Evolutionary conservation across 2,888 invertebrate species (phyloP).

Genomic region (Trachelus tabidus): DNA sequence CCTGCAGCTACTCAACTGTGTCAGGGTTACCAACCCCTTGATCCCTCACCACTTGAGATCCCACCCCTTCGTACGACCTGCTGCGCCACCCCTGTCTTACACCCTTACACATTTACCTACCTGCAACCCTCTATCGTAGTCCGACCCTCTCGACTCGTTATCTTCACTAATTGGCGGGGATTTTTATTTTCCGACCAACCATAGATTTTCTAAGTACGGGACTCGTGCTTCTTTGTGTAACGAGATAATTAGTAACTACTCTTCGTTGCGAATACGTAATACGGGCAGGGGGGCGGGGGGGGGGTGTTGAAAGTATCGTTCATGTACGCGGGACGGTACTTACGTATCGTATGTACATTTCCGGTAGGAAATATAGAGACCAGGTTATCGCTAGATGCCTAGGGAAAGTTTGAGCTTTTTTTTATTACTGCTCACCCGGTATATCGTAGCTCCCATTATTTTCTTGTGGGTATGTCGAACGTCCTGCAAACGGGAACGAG

Average conservation of each 20-base stretch:
- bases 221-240: slow-evolving; percentile 29
- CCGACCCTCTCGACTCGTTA: slow-evolving; percentile 38
- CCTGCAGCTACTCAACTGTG: slow-evolving; percentile 50
- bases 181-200: slow-evolving; percentile 30
- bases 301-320: not conserved
- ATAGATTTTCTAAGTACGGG: slow-evolving; percentile 20
- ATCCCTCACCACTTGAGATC: slow-evolving; percentile 15
- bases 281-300: too few relatives aligned
- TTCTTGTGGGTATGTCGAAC: not conserved
- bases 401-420: not conserved
- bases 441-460: not conserved
- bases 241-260: slow-evolving; percentile 40
- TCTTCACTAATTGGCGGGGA: slow-evolving; percentile 45
- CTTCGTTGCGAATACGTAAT: not conserved
- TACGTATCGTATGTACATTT: not conserved
- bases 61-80: slow-evolving; percentile 12
- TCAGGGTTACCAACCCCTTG: slow-evolving; percentile 55
- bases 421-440: not conserved
- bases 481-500: not conserved
- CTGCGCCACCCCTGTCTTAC: slow-evolving; percentile 17
- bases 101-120: slow-evolving; percentile 21
- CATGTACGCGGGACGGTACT: not conserved
- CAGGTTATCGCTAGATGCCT: not conserved
- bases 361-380: not conserved
- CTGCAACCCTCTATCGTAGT: slow-evolving; percentile 18